Base-by-base conservation (phyloP, 2,888 invertebrate species). In the Agonopterix heracliana region DNA sequence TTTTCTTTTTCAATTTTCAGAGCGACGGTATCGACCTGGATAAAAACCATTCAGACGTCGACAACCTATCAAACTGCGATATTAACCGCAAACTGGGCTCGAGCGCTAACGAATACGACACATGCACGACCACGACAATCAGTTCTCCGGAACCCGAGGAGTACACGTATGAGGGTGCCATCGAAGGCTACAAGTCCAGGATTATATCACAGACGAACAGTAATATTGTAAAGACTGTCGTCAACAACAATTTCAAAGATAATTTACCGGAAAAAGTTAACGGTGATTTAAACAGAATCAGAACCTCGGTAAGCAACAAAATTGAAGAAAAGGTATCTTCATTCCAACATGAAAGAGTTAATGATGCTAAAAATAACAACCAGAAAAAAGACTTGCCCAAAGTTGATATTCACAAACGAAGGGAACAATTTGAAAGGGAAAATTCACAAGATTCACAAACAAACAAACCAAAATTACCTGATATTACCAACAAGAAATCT, bases 81-180 rank as follows among this genome's bases (percentile, higher is more conserved):
- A 81, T 70, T 53, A 85, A 77, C 58, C 90, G 76, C 76, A 90
- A 78, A 64, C 70, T 84, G 44, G 87, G 85, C 63, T 89, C 89
- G 51, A 89, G 88, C 58, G 84, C 87, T 56, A 89, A 89, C 69
- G 91, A 91, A 76, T 93, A 93, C 81, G 93, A 93, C 67, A 92
- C 92, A 38, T 91, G 91, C 59, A 93, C 91, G 63, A 92, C 92
- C 49, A 92, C 91, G 59, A 92, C 92, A 42, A 90, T 91, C 59
- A 92, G 91, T 71, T 92, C 93, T 43, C 92, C 93, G 1, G 92
- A 93, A 76, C 91, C 92, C 35, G 91, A 94, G 66, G 95, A 95
- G 74, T 96, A 95, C 78, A 95, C 95, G 0, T 96, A 95, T 75
- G 96, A 96, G 78, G 93, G 95, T 63, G 95, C 96, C 63, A 96